Evolutionary conservation across 2,797 vertebrate genomes (phyloP).

Genomic region (Zenarchopterus dispar): DNA sequence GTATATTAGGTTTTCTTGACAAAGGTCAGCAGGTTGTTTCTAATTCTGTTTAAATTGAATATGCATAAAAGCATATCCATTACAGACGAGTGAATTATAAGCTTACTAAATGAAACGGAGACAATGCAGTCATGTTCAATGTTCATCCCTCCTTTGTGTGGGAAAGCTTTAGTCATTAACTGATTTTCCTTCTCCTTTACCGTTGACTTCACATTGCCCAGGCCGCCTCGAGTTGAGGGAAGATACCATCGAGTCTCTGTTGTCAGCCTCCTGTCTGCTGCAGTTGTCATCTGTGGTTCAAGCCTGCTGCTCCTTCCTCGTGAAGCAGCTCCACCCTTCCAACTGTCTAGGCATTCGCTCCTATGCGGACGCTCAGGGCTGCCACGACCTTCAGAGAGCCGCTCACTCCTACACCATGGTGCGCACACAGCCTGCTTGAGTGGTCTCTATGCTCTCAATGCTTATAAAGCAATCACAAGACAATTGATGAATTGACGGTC

Average conservation of each 20-base stretch:
- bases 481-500: conserved; percentile 8
- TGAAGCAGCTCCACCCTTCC: conserved; percentile 98
- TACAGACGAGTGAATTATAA: neutral
- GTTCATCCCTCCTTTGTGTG: no score
- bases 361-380: conserved; percentile 96
- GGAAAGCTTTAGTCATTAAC: neutral
- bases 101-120: neutral
- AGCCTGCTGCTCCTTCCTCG: conserved; percentile 95
- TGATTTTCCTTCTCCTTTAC: neutral
- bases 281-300: conserved; percentile 95
- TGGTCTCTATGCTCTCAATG: neutral
- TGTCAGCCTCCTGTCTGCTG: conserved; percentile 95
- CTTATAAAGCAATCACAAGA: neutral
- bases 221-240: conserved; percentile 95
- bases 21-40: no score
- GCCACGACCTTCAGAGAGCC: conserved; percentile 93
- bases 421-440: conserved; percentile 54
- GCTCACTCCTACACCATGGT: conserved; percentile 98
- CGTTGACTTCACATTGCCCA: conserved; percentile 47
- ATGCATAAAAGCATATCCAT: no score
- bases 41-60: no score
- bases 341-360: conserved; percentile 98
- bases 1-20: no score
- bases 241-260: conserved; percentile 95
- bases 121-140: neutral